Conservation (phyloP, 2,888 invertebrate species). For the Euplexia lucipara region DNA sequence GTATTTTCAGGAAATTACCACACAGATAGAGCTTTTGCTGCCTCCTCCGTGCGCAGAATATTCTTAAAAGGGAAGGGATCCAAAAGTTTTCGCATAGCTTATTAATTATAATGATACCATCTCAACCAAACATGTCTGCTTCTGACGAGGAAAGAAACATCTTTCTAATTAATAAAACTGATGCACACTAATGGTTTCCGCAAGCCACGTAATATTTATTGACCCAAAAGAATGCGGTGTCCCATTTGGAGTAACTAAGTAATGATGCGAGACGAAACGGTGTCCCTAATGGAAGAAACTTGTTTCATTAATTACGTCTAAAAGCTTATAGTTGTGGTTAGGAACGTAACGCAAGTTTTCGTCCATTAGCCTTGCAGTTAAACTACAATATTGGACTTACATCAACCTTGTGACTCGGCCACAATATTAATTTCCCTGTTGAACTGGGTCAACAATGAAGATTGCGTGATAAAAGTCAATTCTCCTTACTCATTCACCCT, state of each 20-base stretch:
- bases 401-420: constrained; percentile 30
- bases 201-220: constrained; percentile 36
- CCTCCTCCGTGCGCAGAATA: too few species aligned
- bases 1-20: too few species aligned
- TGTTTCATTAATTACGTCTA: constrained; percentile 56
- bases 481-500: constrained; percentile 69
- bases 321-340: constrained; percentile 42
- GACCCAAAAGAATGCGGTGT: constrained; percentile 50
- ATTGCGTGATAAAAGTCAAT: constrained; percentile 79
- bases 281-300: constrained; percentile 54
- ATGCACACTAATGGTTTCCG: constrained; percentile 21
- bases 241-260: constrained; percentile 45
- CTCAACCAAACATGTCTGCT: background rate
- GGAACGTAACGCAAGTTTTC: constrained; percentile 21
- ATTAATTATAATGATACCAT: background rate
- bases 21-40: too few species aligned
- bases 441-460: constrained; percentile 69
- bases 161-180: constrained; percentile 13
- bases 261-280: constrained; percentile 48
- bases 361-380: constrained; percentile 30
- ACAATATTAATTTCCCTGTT: constrained; percentile 49
- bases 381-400: constrained; percentile 19
- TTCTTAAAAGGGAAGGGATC: too few species aligned
- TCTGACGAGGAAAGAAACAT: constrained; percentile 2
- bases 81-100: too few species aligned